phyloP scores from a whole-genome alignment of 1,140 invertebrate species.

The Oncopeltus fasciatus region DNA sequence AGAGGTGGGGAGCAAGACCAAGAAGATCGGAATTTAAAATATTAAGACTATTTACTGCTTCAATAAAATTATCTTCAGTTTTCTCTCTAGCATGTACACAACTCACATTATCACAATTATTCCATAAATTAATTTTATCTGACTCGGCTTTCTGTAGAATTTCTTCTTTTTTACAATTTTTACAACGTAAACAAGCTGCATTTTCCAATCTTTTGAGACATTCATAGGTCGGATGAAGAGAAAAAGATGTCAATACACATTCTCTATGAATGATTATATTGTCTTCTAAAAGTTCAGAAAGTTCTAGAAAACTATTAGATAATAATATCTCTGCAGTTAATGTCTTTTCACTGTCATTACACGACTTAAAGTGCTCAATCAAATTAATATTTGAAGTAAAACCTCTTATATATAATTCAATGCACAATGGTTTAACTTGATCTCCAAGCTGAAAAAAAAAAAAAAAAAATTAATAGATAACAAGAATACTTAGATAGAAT shows the following conservation, averaged over 20 bases:
- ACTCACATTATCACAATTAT: background rate
- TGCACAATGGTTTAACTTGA: slow-evolving; percentile 45
- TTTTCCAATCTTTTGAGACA: slow-evolving; percentile 35
- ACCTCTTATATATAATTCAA: slow-evolving; percentile 55
- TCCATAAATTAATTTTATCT: background rate
- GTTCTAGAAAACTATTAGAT: slow-evolving; percentile 39
- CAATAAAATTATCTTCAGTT: background rate
- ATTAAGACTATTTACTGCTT: slow-evolving; percentile 17
- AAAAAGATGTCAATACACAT: slow-evolving; percentile 49
- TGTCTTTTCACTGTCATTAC: slow-evolving; percentile 36
- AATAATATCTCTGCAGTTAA: slow-evolving; percentile 37
- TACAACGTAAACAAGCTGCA: background rate
- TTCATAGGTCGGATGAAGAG: slow-evolving; percentile 40
- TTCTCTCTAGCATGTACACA: background rate
- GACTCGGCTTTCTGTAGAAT: background rate
- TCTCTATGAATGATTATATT: slow-evolving; percentile 41
- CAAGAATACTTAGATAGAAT: too few species aligned
- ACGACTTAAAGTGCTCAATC: slow-evolving; percentile 48
- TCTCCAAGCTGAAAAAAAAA: slow-evolving; percentile 40
- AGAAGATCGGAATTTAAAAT: slow-evolving; percentile 9
- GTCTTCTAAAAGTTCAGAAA: slow-evolving; percentile 36
- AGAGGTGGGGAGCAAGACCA: slow-evolving; percentile 36
- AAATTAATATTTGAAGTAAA: slow-evolving; percentile 62
- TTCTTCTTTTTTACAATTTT: background rate
- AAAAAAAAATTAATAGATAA: background rate